Conservation (phyloP, 2,888 invertebrate genomes). For the Cistogaster globosa region DNA sequence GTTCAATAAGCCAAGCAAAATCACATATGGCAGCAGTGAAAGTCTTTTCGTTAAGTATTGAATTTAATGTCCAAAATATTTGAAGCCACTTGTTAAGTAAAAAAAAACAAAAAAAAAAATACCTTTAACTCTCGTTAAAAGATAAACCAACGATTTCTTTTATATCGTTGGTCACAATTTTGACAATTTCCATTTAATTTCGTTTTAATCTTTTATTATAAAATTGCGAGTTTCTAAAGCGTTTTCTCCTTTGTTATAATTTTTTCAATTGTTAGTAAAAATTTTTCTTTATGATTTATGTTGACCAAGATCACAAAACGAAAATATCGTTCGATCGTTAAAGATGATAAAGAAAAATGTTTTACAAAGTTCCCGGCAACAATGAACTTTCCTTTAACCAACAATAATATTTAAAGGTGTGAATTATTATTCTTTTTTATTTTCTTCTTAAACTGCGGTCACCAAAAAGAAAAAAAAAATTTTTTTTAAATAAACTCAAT, state of each 20-base stretch:
- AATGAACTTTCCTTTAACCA: conserved; percentile 46
- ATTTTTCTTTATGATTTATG: conserved; percentile 67
- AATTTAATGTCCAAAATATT: neutral
- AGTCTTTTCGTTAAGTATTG: no score
- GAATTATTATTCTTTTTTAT: conserved; percentile 52
- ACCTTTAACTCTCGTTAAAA: neutral
- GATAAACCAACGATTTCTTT: neutral
- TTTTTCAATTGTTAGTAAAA: conserved; percentile 25
- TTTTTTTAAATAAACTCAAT: conserved; percentile 42
- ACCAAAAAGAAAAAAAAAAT: conserved; percentile 18
- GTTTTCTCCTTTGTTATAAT: conserved; percentile 18
- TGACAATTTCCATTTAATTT: conserved; percentile 13
- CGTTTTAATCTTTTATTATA: neutral
- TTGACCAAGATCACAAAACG: conserved; percentile 65
- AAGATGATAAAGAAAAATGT: conserved; percentile 58
- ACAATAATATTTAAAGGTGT: conserved; percentile 66
- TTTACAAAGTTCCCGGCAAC: conserved; percentile 34
- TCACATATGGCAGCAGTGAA: no score
- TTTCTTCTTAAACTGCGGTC: conserved; percentile 21
- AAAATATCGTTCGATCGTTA: conserved; percentile 73
- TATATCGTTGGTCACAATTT: neutral
- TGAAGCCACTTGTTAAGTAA: neutral
- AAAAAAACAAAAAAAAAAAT: no score
- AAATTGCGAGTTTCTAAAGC: conserved; percentile 41
- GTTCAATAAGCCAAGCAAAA: no score